Percentiles rank a stretch among this genome's conserved stretches.
These are phyloP conservation scores for Pelecanus crispus DNA, from an alignment of 2,113 vertebrate species.

Conservation along the genomic window DNA sequence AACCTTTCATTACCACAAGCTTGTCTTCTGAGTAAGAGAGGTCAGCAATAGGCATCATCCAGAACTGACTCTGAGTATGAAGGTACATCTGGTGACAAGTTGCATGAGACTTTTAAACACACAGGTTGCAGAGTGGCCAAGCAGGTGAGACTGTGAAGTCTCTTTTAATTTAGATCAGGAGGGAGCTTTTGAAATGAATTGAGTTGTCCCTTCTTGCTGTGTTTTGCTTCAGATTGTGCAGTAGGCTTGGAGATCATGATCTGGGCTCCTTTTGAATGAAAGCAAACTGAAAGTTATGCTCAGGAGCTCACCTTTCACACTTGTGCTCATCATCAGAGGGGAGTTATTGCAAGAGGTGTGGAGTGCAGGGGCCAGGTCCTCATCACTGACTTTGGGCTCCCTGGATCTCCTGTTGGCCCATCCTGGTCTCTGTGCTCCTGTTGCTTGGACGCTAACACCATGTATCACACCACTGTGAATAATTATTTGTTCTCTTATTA, in stretches of 20 bases:
- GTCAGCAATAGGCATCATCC: not conserved
- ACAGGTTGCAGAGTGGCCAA: not conserved
- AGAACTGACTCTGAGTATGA: not conserved
- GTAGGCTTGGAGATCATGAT: not conserved
- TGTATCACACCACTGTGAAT: not conserved
- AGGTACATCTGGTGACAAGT: not conserved
- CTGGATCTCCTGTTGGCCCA: too few species aligned
- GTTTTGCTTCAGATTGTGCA: not conserved
- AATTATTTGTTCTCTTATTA: not conserved
- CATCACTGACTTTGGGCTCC: not conserved
- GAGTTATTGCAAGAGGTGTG: not conserved
- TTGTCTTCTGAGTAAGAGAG: not conserved
- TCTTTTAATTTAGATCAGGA: not conserved
- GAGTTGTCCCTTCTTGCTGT: not conserved
- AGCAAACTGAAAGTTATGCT: not conserved
- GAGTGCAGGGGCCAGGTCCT: not conserved
- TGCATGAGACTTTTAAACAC: not conserved
- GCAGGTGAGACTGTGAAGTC: not conserved
- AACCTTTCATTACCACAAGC: not conserved
- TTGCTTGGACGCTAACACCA: not conserved
- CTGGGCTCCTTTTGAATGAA: not conserved
- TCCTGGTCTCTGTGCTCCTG: not conserved
- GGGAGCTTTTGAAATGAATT: not conserved
- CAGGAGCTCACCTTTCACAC: not conserved
- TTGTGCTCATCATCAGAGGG: accelerated